Base-by-base conservation (phyloP, 2,888 invertebrate species). In the Octonoba sinensis region DNA sequence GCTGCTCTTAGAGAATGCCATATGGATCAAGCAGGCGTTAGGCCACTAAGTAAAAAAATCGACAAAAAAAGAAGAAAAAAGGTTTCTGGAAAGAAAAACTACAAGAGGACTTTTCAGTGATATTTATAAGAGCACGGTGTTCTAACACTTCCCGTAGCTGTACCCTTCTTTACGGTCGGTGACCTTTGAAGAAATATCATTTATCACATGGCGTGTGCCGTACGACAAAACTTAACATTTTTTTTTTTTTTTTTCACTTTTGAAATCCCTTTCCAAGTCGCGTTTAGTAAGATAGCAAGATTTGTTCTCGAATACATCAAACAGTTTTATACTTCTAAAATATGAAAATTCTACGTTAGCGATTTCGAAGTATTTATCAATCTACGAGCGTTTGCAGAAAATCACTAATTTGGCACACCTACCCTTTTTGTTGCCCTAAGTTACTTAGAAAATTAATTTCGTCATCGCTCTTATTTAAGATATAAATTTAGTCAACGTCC, bases 81-180 rank as follows among this genome's bases (percentile, higher is more conserved):
- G 77, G 77, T 78, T 71, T 65, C 65, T 22, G 47, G 56, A 57
- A 78, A 77, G 71, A 78, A 78, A 77, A 78, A 77, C 64, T 78
- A 78, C 77, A 78, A 27, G 65, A 71, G 65, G 65, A 78, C 71
- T 78, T 78, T 77, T 71, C 47, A 65, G 54, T 60, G 69, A 69
- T 62, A 69, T 69, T 62, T 51, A 76, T 76, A 75, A 60, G 76
- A 67, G 67, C 60, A 49, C 36, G 51, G 69, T 54, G 77, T 47
- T 78, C 49, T 54, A 64, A 65, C 64, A 66, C 56, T 78, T 78
- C 77, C 71, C 59, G 47, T 54, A 49, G 60, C 49, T 15, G 27
- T 64, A 71, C 57, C 76, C 77, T 70, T 71, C 65, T 71, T 65
- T 49, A 70, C 22, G 71, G 71, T 78, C 71, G 77, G 64, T 71